Evolutionary conservation across 2,888 invertebrate genomes (phyloP).

Genomic region (Ceraclea dissimilis): DNA sequence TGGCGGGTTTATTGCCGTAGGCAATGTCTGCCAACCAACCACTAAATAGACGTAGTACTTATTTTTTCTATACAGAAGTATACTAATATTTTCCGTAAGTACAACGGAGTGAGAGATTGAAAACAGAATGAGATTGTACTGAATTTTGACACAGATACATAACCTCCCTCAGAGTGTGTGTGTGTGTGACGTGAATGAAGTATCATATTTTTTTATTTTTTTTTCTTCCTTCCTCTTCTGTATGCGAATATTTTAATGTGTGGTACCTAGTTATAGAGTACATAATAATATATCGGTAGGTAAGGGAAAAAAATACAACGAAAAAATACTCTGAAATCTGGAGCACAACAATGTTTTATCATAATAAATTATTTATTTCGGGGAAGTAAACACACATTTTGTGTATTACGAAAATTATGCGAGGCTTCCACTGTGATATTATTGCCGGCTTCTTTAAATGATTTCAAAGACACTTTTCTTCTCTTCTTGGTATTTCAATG

Average conservation of each 20-base stretch:
- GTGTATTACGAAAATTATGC: neutral
- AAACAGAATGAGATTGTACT: neutral
- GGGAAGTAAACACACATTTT: neutral
- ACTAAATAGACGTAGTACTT: too few relatives aligned
- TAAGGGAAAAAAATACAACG: neutral
- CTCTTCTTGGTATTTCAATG: too few relatives aligned
- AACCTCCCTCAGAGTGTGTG: neutral
- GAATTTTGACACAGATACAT: slow-evolving; percentile 1
- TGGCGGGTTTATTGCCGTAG: too few relatives aligned
- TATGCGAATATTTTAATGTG: neutral
- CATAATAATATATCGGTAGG: neutral
- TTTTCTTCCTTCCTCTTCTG: neutral
- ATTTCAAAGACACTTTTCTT: too few relatives aligned
- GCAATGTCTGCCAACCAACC: too few relatives aligned
- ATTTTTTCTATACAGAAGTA: too few relatives aligned
- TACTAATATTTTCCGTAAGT: too few relatives aligned
- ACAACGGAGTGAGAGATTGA: neutral
- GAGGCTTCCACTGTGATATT: too few relatives aligned
- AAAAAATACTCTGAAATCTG: neutral
- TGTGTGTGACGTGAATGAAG: neutral
- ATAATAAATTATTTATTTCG: neutral
- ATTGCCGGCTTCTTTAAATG: too few relatives aligned
- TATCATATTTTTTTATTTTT: neutral
- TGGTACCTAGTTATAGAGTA: neutral
- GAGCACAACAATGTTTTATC: neutral